Base-by-base conservation (phyloP, 2,888 invertebrate species). In the Leptinotarsa peninsularis region DNA sequence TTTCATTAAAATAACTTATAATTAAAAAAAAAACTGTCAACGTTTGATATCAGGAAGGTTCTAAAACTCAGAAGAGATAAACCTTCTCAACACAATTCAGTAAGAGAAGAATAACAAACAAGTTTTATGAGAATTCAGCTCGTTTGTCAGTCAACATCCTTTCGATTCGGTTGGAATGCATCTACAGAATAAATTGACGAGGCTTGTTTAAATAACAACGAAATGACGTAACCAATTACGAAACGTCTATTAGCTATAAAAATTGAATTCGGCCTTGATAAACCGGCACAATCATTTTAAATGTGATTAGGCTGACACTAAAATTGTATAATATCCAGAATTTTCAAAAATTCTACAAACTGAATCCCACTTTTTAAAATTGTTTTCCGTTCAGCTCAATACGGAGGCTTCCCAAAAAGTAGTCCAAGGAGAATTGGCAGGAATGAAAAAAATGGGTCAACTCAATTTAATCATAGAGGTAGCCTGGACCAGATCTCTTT, bases 161-260 rank as follows among this genome's bases (percentile, higher is more conserved):
- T 49, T 63, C n/a, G 4, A 49, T 49, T 49, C 58, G 66, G 56
- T 70, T 70, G 49, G 58, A 74, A 74, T 71, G 17, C 23, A 43
- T 68, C 17, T 67, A 71, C 58, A 49, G 69, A 75, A 75, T 67
- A 72, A 75, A 75, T 67, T 70, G 58, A 63, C 50, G 18, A 69
- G 54, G 10, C 52, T 50, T 69, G 70, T 71, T 71, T 14, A 66
- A 73, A 70, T 49, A 71, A 76, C 72, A 73, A 76, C 70, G 67
- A 67, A 73, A 73, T 78, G 78, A 78, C 78, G 78, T 70, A 75
- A 75, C 56, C 73, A 69, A 68, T 76, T 78, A 78, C 67, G 71
- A 75, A 76, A 78, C 71, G 49, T 73, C 72, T 56, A 78, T 73
- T 73, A 72, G 69, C 74, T 68, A 75, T 66, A 73, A 63, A 76